Base-by-base conservation (phyloP, 1,140 invertebrate species). In the Euwallacea fornicatus region DNA sequence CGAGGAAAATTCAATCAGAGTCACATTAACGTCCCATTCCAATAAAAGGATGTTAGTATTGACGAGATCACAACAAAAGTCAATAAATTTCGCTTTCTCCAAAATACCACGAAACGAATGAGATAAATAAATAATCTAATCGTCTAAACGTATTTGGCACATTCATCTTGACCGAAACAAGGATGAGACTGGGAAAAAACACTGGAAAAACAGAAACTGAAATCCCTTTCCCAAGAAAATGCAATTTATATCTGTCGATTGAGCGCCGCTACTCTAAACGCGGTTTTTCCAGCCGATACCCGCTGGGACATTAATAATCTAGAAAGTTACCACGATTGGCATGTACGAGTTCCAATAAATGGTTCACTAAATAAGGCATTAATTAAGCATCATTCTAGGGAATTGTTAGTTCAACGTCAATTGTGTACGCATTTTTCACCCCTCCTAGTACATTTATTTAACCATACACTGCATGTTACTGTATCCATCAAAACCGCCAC, bases 161-260 rank as follows among this genome's bases (percentile, higher is more conserved):
- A 67, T 67, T 67, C 55, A 56, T 67, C 65, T 67, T 67, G 65
- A 67, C 65, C 65, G 65, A 59, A 58, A 67, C 65, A 67, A 67
- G 65, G 55, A 67, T 67, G 65, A 47, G 65, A 67, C 65, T 67
- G 55, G 54, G 41, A 67, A 43, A 59, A 58, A 67, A 58, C 55
- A 58, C 33, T 16, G 54, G 65, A 67, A 67, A 67, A 67, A 67
- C 65, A 67, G 65, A 67, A 58, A 59, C 65, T 58, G 42, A 67
- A 67, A 67, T 67, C 65, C 44, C 44, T 59, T 46, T 59, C 55
- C 65, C 55, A 67, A 67, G 65, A 67, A 67, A 67, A 67, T 53
- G 42, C 65, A 67, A 67, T 67, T 67, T 67, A 59, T 67, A 67
- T 67, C 65, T 67, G 65, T 67, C 65, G 65, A 67, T 67, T 67